Evolutionary conservation across 1,140 invertebrate genomes (phyloP).

Genomic region (Polyergus mexicanus): DNA sequence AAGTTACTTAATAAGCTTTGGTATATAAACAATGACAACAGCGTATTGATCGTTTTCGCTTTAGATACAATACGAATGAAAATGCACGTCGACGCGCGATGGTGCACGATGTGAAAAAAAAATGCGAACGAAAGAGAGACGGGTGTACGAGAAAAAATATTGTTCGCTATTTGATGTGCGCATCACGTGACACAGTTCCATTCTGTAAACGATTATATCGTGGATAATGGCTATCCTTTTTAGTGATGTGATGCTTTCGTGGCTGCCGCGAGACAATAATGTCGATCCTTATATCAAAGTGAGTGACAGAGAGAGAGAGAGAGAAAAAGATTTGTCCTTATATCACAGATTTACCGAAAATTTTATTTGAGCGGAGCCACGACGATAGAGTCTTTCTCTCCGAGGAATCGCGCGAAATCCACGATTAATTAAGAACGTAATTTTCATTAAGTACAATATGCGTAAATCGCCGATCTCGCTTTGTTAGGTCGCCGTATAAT

Average conservation of each 20-base stretch:
- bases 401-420: conserved; percentile 42
- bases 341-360: conserved; percentile 85
- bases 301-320: conserved; percentile 73
- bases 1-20: conserved; percentile 84
- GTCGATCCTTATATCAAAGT: conserved; percentile 79
- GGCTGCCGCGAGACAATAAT: conserved; percentile 62
- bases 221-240: conserved; percentile 52
- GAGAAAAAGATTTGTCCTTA: conserved; percentile 77
- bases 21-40: conserved; percentile 85
- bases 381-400: conserved; percentile 59
- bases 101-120: conserved; percentile 56
- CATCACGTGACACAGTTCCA: conserved; percentile 69
- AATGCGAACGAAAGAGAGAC: conserved; percentile 63
- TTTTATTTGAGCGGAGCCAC: conserved; percentile 76
- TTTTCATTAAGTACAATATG: conserved; percentile 50
- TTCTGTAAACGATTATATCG: conserved; percentile 36
- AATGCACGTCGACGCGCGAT: conserved; percentile 67
- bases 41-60: conserved; percentile 74
- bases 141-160: conserved; percentile 72
- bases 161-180: conserved; percentile 69
- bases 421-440: conserved; percentile 36
- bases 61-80: conserved; percentile 67
- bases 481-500: conserved; percentile 50
- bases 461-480: conserved; percentile 18
- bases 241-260: conserved; percentile 50